These are phyloP conservation scores for Gymnothorax reevesii DNA, from an alignment of 2,797 vertebrate species.

Conservation along the genomic window DNA sequence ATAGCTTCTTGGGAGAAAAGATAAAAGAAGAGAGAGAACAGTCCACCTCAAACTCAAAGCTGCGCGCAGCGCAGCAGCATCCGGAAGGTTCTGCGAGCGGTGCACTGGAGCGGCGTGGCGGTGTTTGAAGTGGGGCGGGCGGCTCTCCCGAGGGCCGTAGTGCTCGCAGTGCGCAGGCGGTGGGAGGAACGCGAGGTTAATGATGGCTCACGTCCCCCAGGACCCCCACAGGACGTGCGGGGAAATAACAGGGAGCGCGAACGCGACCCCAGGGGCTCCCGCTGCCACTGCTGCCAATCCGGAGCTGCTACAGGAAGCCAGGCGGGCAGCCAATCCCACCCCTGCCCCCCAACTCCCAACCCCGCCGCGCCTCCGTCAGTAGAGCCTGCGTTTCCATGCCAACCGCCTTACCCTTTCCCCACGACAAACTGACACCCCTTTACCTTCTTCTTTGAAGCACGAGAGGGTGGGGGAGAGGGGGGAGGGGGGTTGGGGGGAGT, in stretches of 20 bases:
- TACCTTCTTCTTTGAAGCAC: constrained; percentile 43
- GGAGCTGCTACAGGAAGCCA: constrained; percentile 61
- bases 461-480: constrained; percentile 55
- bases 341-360: background rate
- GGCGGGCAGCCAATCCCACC: background rate
- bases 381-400: background rate
- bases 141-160: constrained; percentile 31
- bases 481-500: constrained; percentile 50
- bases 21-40: background rate
- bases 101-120: background rate
- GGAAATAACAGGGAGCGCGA: constrained; percentile 75
- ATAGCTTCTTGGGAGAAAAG: background rate
- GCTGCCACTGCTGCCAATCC: constrained; percentile 47
- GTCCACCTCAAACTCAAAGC: background rate
- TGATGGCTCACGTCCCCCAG: constrained; percentile 54
- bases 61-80: background rate
- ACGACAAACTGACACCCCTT: constrained; percentile 38
- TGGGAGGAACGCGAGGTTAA: constrained; percentile 54
- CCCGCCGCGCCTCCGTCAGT: background rate
- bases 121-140: constrained; percentile 19
- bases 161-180: constrained; percentile 43
- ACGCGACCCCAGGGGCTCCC: constrained; percentile 60
- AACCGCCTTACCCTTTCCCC: background rate
- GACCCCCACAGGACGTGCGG: constrained; percentile 65
- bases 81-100: background rate